Base-by-base conservation (phyloP, 2,113 vertebrate species). In the Centropristis striata region DNA sequence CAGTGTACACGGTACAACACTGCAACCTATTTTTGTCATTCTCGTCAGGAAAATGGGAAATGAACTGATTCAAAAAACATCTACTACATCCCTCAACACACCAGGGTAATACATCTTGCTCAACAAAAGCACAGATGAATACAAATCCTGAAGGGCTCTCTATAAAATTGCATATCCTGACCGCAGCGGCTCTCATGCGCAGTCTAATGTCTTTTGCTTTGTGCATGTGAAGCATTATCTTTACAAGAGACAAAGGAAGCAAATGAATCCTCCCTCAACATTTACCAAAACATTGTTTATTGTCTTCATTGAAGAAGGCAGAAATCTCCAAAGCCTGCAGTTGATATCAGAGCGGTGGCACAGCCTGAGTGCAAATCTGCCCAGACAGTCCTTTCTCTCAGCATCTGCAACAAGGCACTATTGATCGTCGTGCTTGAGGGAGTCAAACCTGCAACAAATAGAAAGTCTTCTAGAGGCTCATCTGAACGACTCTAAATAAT, bases 401-500 rank as follows among this genome's bases (percentile, higher is more conserved):
- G 60, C 37, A 54, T 81, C 80, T 88, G 64, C 81, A 86, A 80
- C 75, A 85, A 87, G 74, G 75, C 79, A 42, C 60, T 78, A 93
- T 92, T 78, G 87, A 95, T 93, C 67, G 15, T 23, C 27, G 8
- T 28, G 63, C 71, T 82, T 36, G 0, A 54, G 83, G 80, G 87
- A 90, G 71, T 91, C 80, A 71, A 88, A 83, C 68, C 75, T 83
- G 84, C 76, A 87, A 85, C 87, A 69, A 79, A 89, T 13, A 69
- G 44, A 90, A 87, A 73, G 81, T 64, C 54, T 86, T 79, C 46
- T 28, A 18, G 54, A 71, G 74, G 77, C 63, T 76, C 68, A 64
- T 80, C 85, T 78, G 74, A 89, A 78, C 80, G 86, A 61, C 87
- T 92, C 84, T 84, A 85, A 92, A 91, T 92, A 87, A 94, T 92